Percentiles rank a stretch among this genome's conserved stretches.
phyloP scores from a whole-genome alignment of 2,113 vertebrate genomes.

The Theristicus caerulescens region DNA sequence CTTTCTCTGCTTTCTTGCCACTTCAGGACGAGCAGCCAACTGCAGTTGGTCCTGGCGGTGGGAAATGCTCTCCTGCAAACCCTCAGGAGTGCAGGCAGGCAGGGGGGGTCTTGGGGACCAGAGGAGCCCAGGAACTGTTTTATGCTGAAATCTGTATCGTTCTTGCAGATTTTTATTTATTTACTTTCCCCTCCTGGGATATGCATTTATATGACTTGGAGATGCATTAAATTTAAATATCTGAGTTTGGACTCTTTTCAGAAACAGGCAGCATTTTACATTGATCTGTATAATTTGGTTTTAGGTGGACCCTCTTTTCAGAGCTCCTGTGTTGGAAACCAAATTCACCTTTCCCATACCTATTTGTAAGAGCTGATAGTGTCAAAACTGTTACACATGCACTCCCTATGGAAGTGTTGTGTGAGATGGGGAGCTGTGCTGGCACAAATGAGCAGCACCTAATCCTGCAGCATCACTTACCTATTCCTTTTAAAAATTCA shows the following conservation, averaged over 20 bases:
- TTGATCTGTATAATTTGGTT: not conserved
- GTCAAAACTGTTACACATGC: fast-evolving
- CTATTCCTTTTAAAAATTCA: not conserved
- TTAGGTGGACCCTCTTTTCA: not conserved
- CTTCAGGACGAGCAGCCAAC: not conserved
- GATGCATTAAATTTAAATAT: not conserved
- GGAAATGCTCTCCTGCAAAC: not conserved
- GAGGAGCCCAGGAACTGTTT: not conserved
- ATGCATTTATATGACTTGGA: not conserved
- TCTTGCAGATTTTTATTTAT: not conserved
- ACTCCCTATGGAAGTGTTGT: not conserved
- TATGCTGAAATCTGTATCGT: not conserved
- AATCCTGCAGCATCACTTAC: not conserved
- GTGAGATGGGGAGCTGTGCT: not conserved
- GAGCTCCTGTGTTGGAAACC: not conserved
- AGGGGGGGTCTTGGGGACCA: not conserved
- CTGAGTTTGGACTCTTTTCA: not conserved
- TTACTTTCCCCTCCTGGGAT: not conserved
- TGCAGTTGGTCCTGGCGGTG: slow-evolving; percentile 29
- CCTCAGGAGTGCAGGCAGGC: not conserved
- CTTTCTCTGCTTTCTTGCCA: slow-evolving; percentile 1
- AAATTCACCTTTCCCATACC: not conserved
- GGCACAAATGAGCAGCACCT: not conserved
- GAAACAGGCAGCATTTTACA: not conserved
- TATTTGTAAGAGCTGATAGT: not conserved